A percentile compares a stretch with the other conserved stretches of the same genome.
Conservation (phyloP, 2,888 invertebrate species). For the Drosophila recens region DNA sequence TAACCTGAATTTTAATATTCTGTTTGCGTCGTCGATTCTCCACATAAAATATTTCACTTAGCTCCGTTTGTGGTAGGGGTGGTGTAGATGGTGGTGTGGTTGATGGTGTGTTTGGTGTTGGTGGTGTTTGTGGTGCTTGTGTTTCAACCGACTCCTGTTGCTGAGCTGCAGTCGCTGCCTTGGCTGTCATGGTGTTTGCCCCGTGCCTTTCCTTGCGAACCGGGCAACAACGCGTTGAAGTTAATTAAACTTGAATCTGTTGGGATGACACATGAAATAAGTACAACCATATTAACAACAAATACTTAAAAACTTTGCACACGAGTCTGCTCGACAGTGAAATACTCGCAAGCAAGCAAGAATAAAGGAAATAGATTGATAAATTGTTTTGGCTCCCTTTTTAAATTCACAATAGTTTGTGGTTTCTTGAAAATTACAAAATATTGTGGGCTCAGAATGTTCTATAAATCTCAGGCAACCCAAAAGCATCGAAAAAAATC, state of each 20-base stretch:
- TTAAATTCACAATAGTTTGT: too few species aligned
- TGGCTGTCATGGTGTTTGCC: constrained; percentile 41
- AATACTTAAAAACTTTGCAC: background rate
- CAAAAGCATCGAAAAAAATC: too few species aligned
- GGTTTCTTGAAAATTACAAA: too few species aligned
- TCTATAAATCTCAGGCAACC: too few species aligned
- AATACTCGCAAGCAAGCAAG: background rate
- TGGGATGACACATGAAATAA: constrained; percentile 31
- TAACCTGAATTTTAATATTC: constrained; percentile 92
- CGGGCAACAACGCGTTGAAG: background rate
- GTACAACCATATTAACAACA: background rate
- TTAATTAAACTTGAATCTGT: constrained; percentile 27
- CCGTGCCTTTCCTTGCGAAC: background rate
- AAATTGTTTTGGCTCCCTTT: too few species aligned
- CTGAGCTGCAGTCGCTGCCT: constrained; percentile 9
- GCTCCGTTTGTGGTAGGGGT: background rate
- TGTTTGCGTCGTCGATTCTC: constrained; percentile 90
- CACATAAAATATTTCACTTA: constrained; percentile 80
- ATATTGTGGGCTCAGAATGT: too few species aligned
- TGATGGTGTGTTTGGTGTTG: background rate
- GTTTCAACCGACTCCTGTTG: constrained; percentile 6
- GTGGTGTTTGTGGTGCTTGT: constrained; percentile 3
- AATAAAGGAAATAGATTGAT: background rate
- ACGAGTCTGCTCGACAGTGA: background rate
- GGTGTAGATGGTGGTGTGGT: background rate